These are phyloP conservation scores for Nettapus auritus DNA, from an alignment of 2,113 vertebrate species.

Conservation along the genomic window DNA sequence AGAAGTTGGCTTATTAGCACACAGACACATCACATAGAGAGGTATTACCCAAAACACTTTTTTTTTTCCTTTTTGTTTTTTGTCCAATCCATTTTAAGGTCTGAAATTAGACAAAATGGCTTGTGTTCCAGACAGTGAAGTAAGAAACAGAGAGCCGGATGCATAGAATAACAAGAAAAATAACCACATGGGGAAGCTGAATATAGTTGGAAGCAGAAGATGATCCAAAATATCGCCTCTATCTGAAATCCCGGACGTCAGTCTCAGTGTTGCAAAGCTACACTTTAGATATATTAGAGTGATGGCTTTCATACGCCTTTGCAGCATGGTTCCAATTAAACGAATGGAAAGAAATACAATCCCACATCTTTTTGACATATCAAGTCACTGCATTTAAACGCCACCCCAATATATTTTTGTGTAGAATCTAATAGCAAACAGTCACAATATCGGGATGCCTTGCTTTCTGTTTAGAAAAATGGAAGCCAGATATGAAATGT, in stretches of 20 bases:
- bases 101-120: constrained; percentile 49
- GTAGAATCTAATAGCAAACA: constrained; percentile 37
- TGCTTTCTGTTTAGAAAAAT: constrained; percentile 1
- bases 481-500: not conserved
- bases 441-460: not conserved
- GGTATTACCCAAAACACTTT: not conserved
- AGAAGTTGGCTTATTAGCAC: not conserved
- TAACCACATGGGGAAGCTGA: constrained; percentile 33
- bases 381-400: not conserved
- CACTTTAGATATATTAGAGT: constrained; percentile 1
- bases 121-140: constrained; percentile 60
- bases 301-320: constrained; percentile 41
- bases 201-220: constrained; percentile 29
- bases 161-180: constrained; percentile 43
- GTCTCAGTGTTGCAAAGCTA: not conserved
- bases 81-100: constrained; percentile 32
- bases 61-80: constrained; percentile 2
- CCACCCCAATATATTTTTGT: constrained; percentile 32
- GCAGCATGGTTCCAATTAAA: constrained; percentile 63
- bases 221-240: constrained; percentile 50
- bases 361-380: constrained; percentile 60
- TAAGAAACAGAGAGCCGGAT: constrained; percentile 57
- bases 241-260: constrained; percentile 51
- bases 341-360: constrained; percentile 47
- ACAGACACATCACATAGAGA: not conserved